Percentiles rank a stretch among this genome's conserved stretches.
Evolutionary conservation across 2,888 invertebrate genomes (phyloP).

Genomic region (Phymatocera aterrima): DNA sequence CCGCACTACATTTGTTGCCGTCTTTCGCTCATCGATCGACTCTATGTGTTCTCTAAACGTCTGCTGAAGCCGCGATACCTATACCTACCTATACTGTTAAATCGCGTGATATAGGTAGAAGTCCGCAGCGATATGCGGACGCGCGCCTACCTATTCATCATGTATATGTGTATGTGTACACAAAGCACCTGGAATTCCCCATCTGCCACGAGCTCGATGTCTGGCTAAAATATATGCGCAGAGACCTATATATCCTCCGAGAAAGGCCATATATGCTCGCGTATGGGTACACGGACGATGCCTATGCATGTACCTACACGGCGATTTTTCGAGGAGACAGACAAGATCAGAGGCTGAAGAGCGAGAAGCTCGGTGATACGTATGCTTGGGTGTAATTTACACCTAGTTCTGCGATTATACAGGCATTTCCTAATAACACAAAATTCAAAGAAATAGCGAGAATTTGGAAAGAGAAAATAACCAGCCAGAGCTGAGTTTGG

Average conservation of each 20-base stretch:
- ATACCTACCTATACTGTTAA: not conserved
- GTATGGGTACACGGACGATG: not conserved
- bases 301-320: too few species aligned
- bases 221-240: slow-evolving; percentile 37
- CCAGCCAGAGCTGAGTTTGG: too few species aligned
- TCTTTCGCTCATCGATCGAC: slow-evolving; percentile 18
- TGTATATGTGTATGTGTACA: not conserved
- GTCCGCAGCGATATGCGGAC: not conserved
- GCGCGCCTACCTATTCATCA: too few species aligned
- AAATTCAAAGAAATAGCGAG: not conserved
- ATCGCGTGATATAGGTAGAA: not conserved
- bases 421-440: slow-evolving; percentile 3
- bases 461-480: not conserved
- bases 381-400: too few species aligned
- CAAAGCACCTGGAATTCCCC: slow-evolving; percentile 38
- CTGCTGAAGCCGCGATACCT: too few species aligned
- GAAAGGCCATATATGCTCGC: not conserved
- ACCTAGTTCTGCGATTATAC: too few species aligned
- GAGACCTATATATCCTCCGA: slow-evolving; percentile 14
- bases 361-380: too few species aligned
- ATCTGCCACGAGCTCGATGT: slow-evolving; percentile 13
- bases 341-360: too few species aligned
- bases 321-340: not conserved
- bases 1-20: not conserved
- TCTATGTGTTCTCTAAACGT: too few species aligned